phyloP scores from a whole-genome alignment of 2,888 invertebrate species.

The Amphipyra tragopoginis region DNA sequence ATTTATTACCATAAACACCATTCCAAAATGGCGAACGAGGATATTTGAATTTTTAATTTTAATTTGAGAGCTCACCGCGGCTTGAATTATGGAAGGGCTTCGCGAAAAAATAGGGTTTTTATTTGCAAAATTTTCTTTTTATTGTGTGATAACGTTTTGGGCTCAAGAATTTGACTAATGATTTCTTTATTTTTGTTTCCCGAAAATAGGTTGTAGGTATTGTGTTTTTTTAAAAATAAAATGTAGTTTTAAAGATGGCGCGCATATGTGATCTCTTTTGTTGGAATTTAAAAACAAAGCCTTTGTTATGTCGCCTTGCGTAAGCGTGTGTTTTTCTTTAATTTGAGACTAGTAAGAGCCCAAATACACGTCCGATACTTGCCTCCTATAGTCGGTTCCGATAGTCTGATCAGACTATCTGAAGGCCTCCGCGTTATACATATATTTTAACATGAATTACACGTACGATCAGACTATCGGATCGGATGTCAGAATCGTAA shows the following conservation, averaged over 20 bases:
- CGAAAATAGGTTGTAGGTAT: background rate
- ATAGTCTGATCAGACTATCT: too few species aligned
- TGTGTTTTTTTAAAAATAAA: background rate
- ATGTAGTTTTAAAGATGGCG: background rate
- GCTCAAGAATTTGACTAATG: background rate
- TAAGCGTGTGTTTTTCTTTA: too few species aligned
- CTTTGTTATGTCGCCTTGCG: too few species aligned
- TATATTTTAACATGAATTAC: too few species aligned
- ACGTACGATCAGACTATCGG: too few species aligned
- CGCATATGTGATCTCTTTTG: too few species aligned
- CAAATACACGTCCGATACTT: too few species aligned
- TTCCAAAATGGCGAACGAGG: conserved; percentile 50
- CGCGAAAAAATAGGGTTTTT: conserved; percentile 24
- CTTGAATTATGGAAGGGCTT: conserved; percentile 37
- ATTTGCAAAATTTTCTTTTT: conserved; percentile 27
- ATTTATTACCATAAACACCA: conserved; percentile 63
- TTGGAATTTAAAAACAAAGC: too few species aligned
- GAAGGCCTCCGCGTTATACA: too few species aligned
- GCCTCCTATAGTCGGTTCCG: too few species aligned
- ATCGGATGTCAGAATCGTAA: too few species aligned
- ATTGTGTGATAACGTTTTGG: background rate
- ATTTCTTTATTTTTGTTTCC: background rate
- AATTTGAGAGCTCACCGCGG: conserved; percentile 45
- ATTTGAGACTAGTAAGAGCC: too few species aligned
- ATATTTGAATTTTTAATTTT: conserved; percentile 63